Base-by-base conservation (phyloP, 2,113 vertebrate species). In the Rhynchomys soricoides region DNA sequence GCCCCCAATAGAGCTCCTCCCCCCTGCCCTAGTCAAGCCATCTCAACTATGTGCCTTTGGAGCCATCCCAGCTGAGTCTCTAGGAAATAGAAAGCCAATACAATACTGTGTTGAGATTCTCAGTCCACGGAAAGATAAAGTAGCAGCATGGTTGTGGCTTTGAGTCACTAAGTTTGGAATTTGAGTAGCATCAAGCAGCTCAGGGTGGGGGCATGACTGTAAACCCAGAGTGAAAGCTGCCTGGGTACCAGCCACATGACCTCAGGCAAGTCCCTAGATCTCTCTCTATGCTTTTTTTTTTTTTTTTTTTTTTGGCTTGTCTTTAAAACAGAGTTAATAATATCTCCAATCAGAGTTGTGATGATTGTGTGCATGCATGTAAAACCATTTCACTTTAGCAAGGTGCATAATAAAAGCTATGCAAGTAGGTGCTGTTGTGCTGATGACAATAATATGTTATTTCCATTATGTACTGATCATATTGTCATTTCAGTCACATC, bases 401-500 rank as follows among this genome's bases (percentile, higher is more conserved):
- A 16, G 66, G 77, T 7, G 55, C 50, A 52, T 66, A 73, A 16
- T 59, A 90, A 95, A n/a, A 78, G n/a, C 52, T 52, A 26, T 40
- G 12, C 57, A 85, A 94, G 13, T 86, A 90, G 29, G 48, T 48
- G n/a, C 87, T 48, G 78, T 81, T 86, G 70, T 94, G 62, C 59
- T 85, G 85, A 59, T 78, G 71, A 86, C 40, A 75, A 43, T 86
- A 24, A 45, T 52, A 7, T 68, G 74, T 48, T 64, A 81, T 95
- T 87, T 85, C 34, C 43, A 79, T 90, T 71, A 71, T 37, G 73
- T 45, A 31, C 91, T 66, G 87, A 66, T 90, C 48, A 55, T 37
- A 74, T 52, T 87, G 57, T 82, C 45, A 13, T 95, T 93, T 89
- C 52, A 70, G 48, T 73, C 90, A 87, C 64, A 86, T 94, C 95